These are phyloP conservation scores for Drosophila repleta DNA, from an alignment of 1,140 invertebrate species.

Conservation along the genomic window DNA sequence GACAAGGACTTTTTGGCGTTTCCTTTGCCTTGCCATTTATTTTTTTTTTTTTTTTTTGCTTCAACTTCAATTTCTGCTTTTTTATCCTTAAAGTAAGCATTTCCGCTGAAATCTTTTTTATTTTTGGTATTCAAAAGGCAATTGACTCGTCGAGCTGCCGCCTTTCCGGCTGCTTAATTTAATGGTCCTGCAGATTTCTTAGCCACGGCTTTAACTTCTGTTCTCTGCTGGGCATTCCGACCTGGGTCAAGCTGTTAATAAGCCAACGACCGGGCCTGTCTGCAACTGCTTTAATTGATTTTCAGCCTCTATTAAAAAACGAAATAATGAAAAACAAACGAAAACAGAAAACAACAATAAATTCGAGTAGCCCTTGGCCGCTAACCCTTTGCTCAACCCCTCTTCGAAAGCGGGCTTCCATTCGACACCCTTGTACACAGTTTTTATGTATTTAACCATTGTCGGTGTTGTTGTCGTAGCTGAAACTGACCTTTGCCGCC, in stretches of 20 bases:
- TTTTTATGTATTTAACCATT: slow-evolving; percentile 41
- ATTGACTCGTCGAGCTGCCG: slow-evolving; percentile 41
- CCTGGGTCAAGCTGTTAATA: slow-evolving; percentile 61
- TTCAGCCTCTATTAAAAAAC: slow-evolving; percentile 45
- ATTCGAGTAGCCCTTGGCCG: slow-evolving; percentile 40
- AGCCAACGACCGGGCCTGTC: slow-evolving; percentile 31
- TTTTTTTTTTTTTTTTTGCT: neutral
- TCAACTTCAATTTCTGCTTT: slow-evolving; percentile 6
- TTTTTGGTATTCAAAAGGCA: slow-evolving; percentile 14
- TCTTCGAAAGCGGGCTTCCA: neutral
- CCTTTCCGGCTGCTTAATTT: slow-evolving; percentile 77
- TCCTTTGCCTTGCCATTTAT: slow-evolving; percentile 38
- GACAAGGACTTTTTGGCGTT: slow-evolving; percentile 21
- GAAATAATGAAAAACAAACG: neutral
- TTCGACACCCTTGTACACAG: slow-evolving; percentile 55
- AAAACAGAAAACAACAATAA: slow-evolving; percentile 22
- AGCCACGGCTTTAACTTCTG: neutral
- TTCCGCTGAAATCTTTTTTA: slow-evolving; percentile 49
- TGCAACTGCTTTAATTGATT: slow-evolving; percentile 71
- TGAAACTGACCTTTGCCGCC: slow-evolving; percentile 73
- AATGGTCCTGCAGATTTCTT: slow-evolving; percentile 60
- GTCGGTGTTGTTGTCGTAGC: slow-evolving; percentile 46
- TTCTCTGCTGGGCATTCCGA: slow-evolving; percentile 15
- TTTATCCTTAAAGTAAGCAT: slow-evolving; percentile 44
- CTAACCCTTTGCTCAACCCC: slow-evolving; percentile 38